A percentile compares a stretch with the other conserved stretches of the same genome.
These are phyloP conservation scores for Solenopsis fugax DNA, from an alignment of 1,140 invertebrate genomes.

Conservation along the genomic window DNA sequence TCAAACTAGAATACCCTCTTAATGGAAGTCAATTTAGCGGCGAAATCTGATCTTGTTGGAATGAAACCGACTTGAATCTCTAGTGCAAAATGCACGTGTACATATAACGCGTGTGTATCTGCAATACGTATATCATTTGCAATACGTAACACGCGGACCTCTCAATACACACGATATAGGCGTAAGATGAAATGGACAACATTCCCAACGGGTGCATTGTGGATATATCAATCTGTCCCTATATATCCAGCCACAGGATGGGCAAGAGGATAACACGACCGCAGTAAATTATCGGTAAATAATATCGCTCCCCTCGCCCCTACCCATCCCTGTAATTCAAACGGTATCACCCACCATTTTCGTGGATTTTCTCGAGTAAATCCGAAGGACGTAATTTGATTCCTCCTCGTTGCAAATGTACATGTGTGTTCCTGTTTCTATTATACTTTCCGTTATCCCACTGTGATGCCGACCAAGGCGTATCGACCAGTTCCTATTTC, in stretches of 20 bases:
- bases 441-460: constrained; percentile 58
- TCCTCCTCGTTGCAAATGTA: constrained; percentile 21
- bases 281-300: constrained; percentile 57
- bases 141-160: not conserved
- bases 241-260: constrained; percentile 21
- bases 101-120: constrained; percentile 1
- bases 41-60: constrained; percentile 4
- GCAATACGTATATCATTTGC: constrained; percentile 24
- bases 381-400: constrained; percentile 61
- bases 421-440: constrained; percentile 57
- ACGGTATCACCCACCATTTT: constrained; percentile 63
- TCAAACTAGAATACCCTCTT: too few relatives aligned
- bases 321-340: constrained; percentile 33
- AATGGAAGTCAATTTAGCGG: not conserved
- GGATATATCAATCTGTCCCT: constrained; percentile 55
- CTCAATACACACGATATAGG: constrained; percentile 17
- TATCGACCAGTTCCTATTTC: constrained; percentile 22
- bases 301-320: constrained; percentile 21
- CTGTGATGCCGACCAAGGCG: constrained; percentile 10
- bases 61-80: not conserved
- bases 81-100: constrained; percentile 3
- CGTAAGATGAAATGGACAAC: constrained; percentile 54
- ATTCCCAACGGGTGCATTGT: constrained; percentile 42
- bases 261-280: not conserved
- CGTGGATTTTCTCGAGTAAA: constrained; percentile 60